Evolutionary conservation across 2,888 invertebrate species (phyloP), one percentile per base, ranked within the genome.

Genomic region (Sycophila texana): DNA sequence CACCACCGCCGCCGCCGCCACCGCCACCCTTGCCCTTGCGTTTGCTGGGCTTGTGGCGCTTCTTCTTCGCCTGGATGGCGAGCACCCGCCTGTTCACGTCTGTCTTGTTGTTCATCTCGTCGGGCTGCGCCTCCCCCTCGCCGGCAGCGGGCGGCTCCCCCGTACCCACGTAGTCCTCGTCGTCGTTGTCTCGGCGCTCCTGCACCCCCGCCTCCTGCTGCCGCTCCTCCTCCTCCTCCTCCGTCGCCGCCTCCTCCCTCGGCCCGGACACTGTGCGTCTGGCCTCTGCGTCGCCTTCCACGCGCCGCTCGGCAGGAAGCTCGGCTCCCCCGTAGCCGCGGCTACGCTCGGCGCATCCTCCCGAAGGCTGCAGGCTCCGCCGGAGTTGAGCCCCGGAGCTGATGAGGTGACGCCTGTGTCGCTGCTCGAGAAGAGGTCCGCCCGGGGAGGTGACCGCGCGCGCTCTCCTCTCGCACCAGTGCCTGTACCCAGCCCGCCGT

Each of bases 41-140:
- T 91, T 96, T 96, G 86, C 94, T 94, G 84, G 95, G 94, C 95
- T 96, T 96, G 92, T 96, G 96, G 86, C 96, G 94, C 91, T 96
- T 97, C 93, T 96, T 96, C 93, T 97, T 97, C 88, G 96, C 96
- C 93, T 96, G 96, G 89, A 96, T 96, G 91, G 96, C 96, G 92
- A 96, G 93, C 92, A 97, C 96, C 91, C 96, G 94, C 92, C 96
- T 95, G 93, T 96, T 96, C 92, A 96, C 96, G 93, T 96, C 96
- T 92, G 95, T 95, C 94, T 96, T 96, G 91, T 95, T 94, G 93
- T 95, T 96, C 96, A 96, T 96, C 71, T 80, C 76, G 58, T 30
- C 63, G 16, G 16, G 55, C 65, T 7, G 49, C 58, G 26, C 26
- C 18, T n/a, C 47, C 70, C 47, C 60, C 55, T 30, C 65, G 20